These are phyloP conservation scores for Amiota minor DNA, from an alignment of 2,888 invertebrate genomes.

Conservation along the genomic window DNA sequence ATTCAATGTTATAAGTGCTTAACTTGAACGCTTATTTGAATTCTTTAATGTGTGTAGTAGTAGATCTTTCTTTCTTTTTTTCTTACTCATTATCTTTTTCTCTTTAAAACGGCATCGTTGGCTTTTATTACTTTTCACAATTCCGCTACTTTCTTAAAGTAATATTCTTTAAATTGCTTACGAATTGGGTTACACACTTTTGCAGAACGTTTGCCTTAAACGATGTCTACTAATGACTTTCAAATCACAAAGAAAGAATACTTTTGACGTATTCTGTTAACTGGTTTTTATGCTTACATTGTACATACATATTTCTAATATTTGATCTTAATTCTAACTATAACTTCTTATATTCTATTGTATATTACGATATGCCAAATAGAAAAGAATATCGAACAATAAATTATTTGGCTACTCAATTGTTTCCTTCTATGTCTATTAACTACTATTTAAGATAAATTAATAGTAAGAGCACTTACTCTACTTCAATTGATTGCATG, in stretches of 20 bases:
- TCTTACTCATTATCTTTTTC: neutral
- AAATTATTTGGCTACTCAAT: neutral
- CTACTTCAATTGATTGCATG: too few species aligned
- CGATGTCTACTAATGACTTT: too few species aligned
- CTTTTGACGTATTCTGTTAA: neutral
- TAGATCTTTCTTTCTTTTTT: neutral
- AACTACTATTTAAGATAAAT: too few species aligned
- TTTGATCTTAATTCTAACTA: too few species aligned
- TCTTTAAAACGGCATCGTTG: neutral
- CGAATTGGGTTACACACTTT: slow-evolving; percentile 3
- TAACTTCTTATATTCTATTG: too few species aligned
- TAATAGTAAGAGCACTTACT: too few species aligned
- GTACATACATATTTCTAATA: neutral
- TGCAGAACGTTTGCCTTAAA: slow-evolving; percentile 6
- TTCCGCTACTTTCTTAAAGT: too few species aligned
- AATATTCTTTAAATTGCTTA: too few species aligned
- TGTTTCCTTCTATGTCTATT: neutral
- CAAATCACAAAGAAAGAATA: neutral
- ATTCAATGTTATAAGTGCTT: neutral
- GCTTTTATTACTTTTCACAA: neutral
- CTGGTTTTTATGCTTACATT: neutral
- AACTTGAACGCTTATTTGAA: too few species aligned
- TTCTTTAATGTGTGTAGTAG: too few species aligned
- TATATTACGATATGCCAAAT: neutral
- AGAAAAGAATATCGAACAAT: neutral